phyloP scores from a whole-genome alignment of 2,797 vertebrate species.

The Gambelia wislizenii region DNA sequence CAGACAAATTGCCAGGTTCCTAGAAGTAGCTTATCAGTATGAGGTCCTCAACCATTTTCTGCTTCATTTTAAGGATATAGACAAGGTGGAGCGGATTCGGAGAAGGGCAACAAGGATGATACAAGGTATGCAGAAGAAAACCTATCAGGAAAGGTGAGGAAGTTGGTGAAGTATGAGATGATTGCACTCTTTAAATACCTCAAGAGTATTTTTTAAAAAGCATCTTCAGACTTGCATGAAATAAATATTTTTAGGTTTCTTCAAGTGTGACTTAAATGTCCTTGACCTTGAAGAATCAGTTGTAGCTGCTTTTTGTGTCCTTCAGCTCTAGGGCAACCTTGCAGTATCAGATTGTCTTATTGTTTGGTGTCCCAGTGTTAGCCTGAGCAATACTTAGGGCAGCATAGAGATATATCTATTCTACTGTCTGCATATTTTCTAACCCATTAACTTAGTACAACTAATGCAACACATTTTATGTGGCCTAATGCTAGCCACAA shows the following conservation, averaged over 20 bases:
- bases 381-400: background rate
- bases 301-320: background rate
- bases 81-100: too few relatives aligned
- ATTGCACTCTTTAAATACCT: too few relatives aligned
- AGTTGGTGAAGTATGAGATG: too few relatives aligned
- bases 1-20: background rate
- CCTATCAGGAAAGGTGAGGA: too few relatives aligned
- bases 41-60: background rate
- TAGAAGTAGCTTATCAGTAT: background rate
- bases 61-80: too few relatives aligned
- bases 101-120: too few relatives aligned
- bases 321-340: background rate
- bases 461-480: background rate
- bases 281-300: background rate
- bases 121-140: too few relatives aligned
- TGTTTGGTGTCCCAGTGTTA: too few relatives aligned
- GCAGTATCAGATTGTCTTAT: background rate
- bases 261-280: background rate
- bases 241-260: background rate
- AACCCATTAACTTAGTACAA: background rate
- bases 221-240: background rate
- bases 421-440: background rate
- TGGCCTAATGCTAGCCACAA: background rate
- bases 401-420: background rate
- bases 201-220: background rate